Conservation (phyloP, 2,888 invertebrate genomes). For the Drosophila subquinaria region DNA sequence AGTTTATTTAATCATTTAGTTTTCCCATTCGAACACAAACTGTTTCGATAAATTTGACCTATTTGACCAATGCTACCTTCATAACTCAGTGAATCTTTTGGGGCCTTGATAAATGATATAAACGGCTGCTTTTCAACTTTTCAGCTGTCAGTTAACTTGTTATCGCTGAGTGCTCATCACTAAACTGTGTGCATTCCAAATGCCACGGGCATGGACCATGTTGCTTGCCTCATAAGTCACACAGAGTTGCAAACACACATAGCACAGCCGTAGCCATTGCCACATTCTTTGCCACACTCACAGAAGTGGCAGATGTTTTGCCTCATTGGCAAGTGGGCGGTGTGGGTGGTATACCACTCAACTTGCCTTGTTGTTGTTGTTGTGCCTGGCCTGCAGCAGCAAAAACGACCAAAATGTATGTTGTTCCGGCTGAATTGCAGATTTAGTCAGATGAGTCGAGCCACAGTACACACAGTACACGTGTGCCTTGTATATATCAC, state of each 20-base stretch:
- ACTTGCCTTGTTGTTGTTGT: conserved; percentile 33
- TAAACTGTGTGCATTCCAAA: conserved; percentile 38
- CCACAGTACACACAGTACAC: conserved; percentile 25
- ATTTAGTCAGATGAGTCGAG: conserved; percentile 46
- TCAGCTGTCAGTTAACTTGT: conserved; percentile 43
- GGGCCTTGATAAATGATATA: conserved; percentile 11
- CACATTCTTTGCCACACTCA: conserved; percentile 70
- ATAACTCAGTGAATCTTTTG: conserved; percentile 1
- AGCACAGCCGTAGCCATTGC: conserved; percentile 7
- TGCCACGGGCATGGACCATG: conserved; percentile 39
- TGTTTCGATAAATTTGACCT: background rate
- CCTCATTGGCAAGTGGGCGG: conserved; percentile 62
- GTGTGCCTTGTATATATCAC: conserved; percentile 29
- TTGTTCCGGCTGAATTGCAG: conserved; percentile 75
- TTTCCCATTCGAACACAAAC: background rate
- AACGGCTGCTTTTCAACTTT: conserved; percentile 5
- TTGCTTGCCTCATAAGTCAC: conserved; percentile 68
- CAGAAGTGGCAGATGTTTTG: conserved; percentile 60
- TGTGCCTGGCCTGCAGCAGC: conserved; percentile 50
- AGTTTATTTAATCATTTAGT: no score
- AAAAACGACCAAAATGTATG: conserved; percentile 73
- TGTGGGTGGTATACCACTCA: background rate
- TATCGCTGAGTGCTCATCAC: conserved; percentile 67
- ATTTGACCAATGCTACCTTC: background rate
- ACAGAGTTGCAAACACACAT: conserved; percentile 43